A percentile compares a stretch with the other conserved stretches of the same genome.
These are phyloP conservation scores for Psittacula cyanocephala DNA, from an alignment of 2,113 vertebrate genomes.

Conservation along the genomic window DNA sequence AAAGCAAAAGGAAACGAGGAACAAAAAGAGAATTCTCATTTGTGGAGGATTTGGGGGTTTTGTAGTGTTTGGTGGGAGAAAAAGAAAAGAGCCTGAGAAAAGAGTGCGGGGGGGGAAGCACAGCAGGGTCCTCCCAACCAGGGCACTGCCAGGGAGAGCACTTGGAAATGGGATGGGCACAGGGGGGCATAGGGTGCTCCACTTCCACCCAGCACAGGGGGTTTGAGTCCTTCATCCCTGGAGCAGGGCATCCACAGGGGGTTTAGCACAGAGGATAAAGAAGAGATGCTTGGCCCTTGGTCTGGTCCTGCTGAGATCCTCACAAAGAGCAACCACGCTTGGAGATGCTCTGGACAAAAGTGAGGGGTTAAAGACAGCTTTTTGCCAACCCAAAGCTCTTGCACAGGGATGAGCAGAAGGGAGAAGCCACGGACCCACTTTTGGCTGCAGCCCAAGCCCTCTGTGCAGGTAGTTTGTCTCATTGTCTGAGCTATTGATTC, in stretches of 20 bases:
- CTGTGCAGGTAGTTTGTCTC: neutral
- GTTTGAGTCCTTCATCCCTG: neutral
- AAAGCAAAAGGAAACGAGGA: neutral
- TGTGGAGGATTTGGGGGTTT: conserved; percentile 2
- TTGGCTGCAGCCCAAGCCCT: neutral
- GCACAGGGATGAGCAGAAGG: neutral
- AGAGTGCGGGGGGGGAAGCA: neutral
- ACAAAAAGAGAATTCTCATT: conserved; percentile 30
- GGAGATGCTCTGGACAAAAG: neutral
- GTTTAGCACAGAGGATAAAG: neutral
- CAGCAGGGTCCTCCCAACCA: neutral
- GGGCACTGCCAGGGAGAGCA: neutral
- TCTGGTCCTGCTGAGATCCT: neutral
- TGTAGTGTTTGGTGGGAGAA: neutral
- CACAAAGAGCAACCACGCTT: neutral
- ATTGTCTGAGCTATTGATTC: neutral
- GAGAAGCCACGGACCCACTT: neutral
- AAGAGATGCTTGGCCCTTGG: neutral
- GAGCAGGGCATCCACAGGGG: rapidly evolving
- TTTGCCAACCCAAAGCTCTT: neutral
- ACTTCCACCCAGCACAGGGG: neutral
- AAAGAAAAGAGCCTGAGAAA: neutral
- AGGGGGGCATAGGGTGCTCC: neutral
- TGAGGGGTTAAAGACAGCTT: rapidly evolving
- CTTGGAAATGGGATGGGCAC: too few species aligned